Evolutionary conservation across 2,113 vertebrate genomes (phyloP).

Genomic region (Pogonocichla stellata): DNA sequence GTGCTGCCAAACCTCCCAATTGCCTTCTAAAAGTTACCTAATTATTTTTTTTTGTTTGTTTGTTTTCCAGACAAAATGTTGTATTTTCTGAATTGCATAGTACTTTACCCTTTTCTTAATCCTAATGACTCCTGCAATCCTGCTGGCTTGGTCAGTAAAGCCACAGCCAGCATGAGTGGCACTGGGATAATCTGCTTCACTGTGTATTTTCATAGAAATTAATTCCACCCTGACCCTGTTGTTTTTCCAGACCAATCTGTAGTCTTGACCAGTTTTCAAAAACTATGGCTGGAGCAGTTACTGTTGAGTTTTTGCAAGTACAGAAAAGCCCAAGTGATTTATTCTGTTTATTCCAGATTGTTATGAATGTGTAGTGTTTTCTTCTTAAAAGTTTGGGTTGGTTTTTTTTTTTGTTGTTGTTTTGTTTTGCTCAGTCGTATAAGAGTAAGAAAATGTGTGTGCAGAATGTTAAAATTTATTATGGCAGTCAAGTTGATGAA

Average conservation of each 20-base stretch:
- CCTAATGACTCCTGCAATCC: not conserved
- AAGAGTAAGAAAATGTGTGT: not conserved
- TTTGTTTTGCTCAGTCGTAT: not conserved
- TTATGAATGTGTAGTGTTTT: not conserved
- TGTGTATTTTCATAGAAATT: not conserved
- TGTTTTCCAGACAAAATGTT: not conserved
- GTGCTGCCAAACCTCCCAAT: not conserved
- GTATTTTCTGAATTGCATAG: not conserved
- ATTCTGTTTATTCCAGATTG: not conserved
- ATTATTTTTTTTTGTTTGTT: not conserved
- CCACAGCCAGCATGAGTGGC: not conserved
- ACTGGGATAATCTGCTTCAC: not conserved
- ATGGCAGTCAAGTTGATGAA: not conserved
- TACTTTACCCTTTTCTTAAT: not conserved
- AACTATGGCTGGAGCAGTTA: not conserved
- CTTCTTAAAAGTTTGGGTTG: not conserved
- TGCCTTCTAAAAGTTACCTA: not conserved
- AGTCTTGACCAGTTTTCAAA: not conserved
- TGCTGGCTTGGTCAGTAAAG: not conserved
- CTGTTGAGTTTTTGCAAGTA: not conserved
- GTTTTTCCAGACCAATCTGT: not conserved
- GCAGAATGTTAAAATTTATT: conserved; percentile 3
- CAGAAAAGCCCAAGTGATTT: not conserved
- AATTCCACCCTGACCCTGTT: not conserved
- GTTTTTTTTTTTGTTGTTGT: not conserved